These are phyloP conservation scores for Anguilla anguilla DNA, from an alignment of 2,797 vertebrate genomes.

Conservation along the genomic window DNA sequence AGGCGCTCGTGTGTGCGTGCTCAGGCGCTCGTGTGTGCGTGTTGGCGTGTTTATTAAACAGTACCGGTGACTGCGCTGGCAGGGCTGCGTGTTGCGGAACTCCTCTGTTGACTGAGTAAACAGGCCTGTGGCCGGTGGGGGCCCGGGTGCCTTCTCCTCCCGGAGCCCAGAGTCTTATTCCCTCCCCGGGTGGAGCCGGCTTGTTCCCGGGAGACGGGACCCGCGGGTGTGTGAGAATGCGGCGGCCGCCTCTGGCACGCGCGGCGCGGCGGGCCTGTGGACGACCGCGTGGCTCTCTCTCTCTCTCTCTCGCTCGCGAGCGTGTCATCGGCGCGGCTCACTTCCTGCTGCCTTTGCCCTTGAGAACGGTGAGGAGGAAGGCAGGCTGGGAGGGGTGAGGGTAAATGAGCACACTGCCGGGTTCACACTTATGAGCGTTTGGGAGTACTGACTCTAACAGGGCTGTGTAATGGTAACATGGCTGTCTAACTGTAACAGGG, in stretches of 20 bases:
- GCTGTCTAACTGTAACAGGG: background rate
- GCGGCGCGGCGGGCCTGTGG: background rate
- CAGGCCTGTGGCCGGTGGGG: background rate
- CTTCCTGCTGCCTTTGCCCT: constrained; percentile 50
- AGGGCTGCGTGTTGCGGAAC: background rate
- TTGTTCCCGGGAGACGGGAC: background rate
- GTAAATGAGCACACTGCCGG: background rate
- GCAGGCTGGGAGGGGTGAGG: constrained; percentile 29
- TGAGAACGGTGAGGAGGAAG: constrained; percentile 65
- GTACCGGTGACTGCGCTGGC: background rate
- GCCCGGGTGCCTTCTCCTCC: background rate
- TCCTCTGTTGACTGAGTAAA: background rate
- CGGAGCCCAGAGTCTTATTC: background rate
- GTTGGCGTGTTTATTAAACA: background rate
- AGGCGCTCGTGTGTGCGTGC: background rate
- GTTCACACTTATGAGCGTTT: background rate
- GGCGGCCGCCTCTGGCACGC: background rate
- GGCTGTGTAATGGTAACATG: no score
- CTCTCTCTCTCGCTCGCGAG: background rate
- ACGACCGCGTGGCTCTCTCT: background rate
- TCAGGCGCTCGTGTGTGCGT: background rate
- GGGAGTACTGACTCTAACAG: background rate
- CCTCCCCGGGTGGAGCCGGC: background rate
- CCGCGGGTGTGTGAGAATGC: background rate
- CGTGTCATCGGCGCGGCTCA: constrained; percentile 41